phyloP scores from a whole-genome alignment of 2,113 vertebrate genomes.

The Myodes glareolus region DNA sequence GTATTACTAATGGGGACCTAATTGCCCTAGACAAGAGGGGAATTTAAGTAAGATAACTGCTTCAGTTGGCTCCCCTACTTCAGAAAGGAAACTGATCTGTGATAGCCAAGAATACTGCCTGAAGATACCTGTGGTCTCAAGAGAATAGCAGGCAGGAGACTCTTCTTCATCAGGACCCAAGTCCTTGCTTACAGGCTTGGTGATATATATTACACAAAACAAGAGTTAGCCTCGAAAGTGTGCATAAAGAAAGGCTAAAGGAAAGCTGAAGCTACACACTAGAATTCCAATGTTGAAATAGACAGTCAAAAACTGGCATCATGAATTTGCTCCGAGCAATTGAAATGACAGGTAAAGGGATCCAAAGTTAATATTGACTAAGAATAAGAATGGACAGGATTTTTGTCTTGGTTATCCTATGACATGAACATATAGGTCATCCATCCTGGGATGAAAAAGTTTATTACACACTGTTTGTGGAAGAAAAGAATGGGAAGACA shows the following conservation, averaged over 20 bases:
- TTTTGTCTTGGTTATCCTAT: background rate
- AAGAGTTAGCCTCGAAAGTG: background rate
- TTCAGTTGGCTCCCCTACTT: background rate
- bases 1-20: background rate
- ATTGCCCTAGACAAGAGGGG: background rate
- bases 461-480: background rate
- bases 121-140: background rate
- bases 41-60: background rate
- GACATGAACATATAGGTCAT: background rate
- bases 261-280: background rate
- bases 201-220: background rate
- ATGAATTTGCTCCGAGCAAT: background rate
- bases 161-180: background rate
- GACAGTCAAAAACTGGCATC: constrained; percentile 24
- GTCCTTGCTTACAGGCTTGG: background rate
- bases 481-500: background rate
- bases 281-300: constrained; percentile 9
- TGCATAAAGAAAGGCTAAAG: background rate
- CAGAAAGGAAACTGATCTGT: background rate
- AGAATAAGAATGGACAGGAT: background rate
- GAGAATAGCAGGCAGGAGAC: background rate
- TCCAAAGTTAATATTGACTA: background rate
- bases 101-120: background rate
- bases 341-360: background rate
- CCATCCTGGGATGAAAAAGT: background rate